Base-by-base conservation (phyloP, 1,140 invertebrate species). In the Drosophila pachea region DNA sequence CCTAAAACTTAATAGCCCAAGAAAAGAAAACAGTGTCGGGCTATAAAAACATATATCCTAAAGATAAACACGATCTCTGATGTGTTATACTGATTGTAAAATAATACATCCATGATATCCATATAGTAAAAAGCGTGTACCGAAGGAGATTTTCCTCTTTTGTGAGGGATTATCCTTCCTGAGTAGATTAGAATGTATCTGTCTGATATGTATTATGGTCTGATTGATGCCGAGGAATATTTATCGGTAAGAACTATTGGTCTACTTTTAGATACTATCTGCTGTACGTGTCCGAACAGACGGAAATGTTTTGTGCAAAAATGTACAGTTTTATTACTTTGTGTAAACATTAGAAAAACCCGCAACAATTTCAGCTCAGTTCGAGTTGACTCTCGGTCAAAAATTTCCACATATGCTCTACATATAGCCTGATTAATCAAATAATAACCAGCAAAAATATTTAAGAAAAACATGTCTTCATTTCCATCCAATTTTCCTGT, bases 361-460 rank as follows among this genome's bases (percentile, higher is more conserved):
- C 22, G 22, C 22, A 22, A 22, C 22, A 22, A 3, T 22, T 22
- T 22, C 22, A 22, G 22, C 22, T 22, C 3, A 1, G 22, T 38
- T 38, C 8, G 36, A 38, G 45, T 11, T n/a, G 16, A 6, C 16
- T 47, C 29, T 29, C 29, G 22, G 16, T 1, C 3, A 29, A 4
- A 47, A 47, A 47, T 47, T 22, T 2, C 45, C 43, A 38, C 58
- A 16, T n/a, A 32, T 49, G 12, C 58, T 53, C 16, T 43, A n/a
- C 29, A 7, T 65, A 22, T 67, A 61, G 32, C 43, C 47, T 62
- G 43, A 81, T 75, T 71, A 64, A 84, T 82, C 60, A 84, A 55
- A 78, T 49, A 76, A 67, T 79, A 69, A 79, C 43, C 73, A 22
- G 52, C 59, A 65, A 42, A 79, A 83, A 76, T 84, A 79, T 79